phyloP scores from a whole-genome alignment of 2,113 vertebrate genomes.

The Diadophis punctatus region DNA sequence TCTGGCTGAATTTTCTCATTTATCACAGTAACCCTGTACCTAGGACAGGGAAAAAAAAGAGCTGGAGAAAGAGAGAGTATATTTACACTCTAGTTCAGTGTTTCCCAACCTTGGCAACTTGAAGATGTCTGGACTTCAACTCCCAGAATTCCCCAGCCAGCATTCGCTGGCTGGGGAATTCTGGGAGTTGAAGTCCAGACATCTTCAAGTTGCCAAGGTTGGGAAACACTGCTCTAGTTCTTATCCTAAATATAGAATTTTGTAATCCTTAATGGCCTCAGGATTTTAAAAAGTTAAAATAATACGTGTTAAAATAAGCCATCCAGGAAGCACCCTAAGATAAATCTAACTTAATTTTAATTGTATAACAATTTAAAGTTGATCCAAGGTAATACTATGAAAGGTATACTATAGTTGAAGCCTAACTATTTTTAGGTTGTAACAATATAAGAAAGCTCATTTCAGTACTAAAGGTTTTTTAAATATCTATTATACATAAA shows the following conservation, averaged over 20 bases:
- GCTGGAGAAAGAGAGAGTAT: not conserved
- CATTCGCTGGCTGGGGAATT: no score
- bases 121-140: no score
- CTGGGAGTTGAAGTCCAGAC: no score
- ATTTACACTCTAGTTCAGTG: not conserved
- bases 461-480: not conserved
- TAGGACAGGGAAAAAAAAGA: not conserved
- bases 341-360: not conserved
- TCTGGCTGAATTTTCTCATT: not conserved
- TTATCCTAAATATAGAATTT: not conserved
- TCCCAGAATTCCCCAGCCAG: no score
- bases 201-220: no score
- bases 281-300: not conserved
- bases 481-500: not conserved
- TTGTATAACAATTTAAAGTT: not conserved
- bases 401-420: not conserved
- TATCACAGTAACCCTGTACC: not conserved
- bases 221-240: no score
- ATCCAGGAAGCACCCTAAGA: not conserved
- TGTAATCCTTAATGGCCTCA: not conserved
- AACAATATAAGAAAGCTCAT: not conserved
- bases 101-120: no score
- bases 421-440: not conserved
- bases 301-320: not conserved
- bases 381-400: not conserved